Evolutionary conservation across 2,888 invertebrate species (phyloP).

Genomic region (Amblyjoppa proteus): DNA sequence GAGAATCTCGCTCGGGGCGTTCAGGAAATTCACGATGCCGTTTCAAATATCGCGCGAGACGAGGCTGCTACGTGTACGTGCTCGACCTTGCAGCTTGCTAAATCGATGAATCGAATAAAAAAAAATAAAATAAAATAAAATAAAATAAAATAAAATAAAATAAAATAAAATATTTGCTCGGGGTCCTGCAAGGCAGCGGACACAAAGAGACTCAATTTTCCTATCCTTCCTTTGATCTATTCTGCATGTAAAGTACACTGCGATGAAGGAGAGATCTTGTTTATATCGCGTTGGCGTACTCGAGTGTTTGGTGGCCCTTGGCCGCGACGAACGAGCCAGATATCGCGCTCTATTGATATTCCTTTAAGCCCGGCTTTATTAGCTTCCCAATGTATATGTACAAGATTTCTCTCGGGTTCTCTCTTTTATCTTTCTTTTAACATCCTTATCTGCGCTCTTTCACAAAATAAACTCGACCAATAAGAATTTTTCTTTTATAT

Average conservation of each 20-base stretch:
- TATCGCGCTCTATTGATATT: constrained; percentile 46
- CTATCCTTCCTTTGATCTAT: background rate
- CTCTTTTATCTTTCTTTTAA: constrained; percentile 13
- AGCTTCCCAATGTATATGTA: constrained; percentile 33
- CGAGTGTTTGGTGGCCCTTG: constrained; percentile 31
- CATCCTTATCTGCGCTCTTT: constrained; percentile 40
- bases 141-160: too few relatives aligned
- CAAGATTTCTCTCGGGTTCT: constrained; percentile 19
- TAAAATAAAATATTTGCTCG: background rate
- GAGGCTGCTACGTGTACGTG: constrained; percentile 49
- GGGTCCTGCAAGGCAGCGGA: background rate
- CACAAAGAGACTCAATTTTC: constrained; percentile 10
- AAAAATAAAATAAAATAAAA: background rate
- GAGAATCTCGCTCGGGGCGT: constrained; percentile 66
- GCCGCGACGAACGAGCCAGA: background rate
- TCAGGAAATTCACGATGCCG: constrained; percentile 63
- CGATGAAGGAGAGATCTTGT: constrained; percentile 18
- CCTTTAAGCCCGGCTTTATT: constrained; percentile 34
- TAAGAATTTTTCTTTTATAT: constrained; percentile 47
- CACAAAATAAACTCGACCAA: constrained; percentile 42
- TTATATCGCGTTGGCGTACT: constrained; percentile 34
- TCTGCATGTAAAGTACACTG: background rate
- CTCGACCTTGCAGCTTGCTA: constrained; percentile 60
- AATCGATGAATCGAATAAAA: constrained; percentile 48
- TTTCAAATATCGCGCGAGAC: constrained; percentile 64